Base-by-base conservation (phyloP, 1,140 invertebrate species). In the Drosophila simulans region DNA sequence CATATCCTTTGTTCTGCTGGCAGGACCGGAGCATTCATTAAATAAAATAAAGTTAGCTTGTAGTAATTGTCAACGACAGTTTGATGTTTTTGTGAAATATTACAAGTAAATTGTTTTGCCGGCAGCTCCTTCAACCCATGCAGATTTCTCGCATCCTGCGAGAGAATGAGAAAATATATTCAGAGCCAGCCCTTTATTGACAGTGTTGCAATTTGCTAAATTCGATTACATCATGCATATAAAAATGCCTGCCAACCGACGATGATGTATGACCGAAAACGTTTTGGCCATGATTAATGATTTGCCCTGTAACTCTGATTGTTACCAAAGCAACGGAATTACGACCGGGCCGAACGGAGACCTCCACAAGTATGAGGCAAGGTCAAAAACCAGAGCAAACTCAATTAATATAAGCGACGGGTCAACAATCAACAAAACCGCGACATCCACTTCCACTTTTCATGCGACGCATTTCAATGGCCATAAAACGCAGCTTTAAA, bases 21-120 rank as follows among this genome's bases (percentile, higher is more conserved):
- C 22, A 39, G 59, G 43, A 53, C 64, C 69, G 53, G 69, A 81
- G 48, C 64, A 90, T 90, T 89, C 84, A 89, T 89, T 90, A 89
- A 89, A 89, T 80, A 90, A 80, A 90, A 84, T 84, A 80, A 89
- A 83, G 82, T 73, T 74, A 74, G 60, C 56, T 72, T 90, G 77
- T 71, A 75, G 85, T 89, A 89, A 89, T 89, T 89, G 84, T 89
- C 84, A 90, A 90, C 78, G 84, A 84, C 84, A 90, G 84, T 84
- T 89, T 90, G 84, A 89, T 80, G 84, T 83, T 80, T 78, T 60
- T 90, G 64, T 89, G 80, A 89, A 89, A 90, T 89, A 89, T 89
- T 90, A 71, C 68, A 63, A 74, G 85, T 75, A 89, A 89, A 89
- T 89, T 89, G 84, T 77, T 86, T 69, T 74, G 58, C 74, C 53